A percentile compares a stretch with the other conserved stretches of the same genome.
Evolutionary conservation across 2,888 invertebrate species (phyloP).

Genomic region (Tenthredo livida): DNA sequence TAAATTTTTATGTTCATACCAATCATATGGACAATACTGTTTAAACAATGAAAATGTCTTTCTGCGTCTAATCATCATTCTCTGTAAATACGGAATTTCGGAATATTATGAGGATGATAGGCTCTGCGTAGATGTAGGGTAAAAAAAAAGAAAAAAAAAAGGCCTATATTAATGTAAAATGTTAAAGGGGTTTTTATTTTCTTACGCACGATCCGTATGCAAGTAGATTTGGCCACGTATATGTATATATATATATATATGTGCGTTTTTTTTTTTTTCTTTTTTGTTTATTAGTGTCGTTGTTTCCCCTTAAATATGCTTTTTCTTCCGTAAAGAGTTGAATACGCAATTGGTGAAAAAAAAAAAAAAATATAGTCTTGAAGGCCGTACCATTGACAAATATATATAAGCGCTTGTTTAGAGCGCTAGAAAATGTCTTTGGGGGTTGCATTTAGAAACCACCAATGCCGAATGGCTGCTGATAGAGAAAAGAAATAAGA

Average conservation of each 20-base stretch:
- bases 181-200: slow-evolving; percentile 18
- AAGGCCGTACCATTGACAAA: slow-evolving; percentile 39
- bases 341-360: slow-evolving; percentile 31
- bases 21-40: slow-evolving; percentile 17
- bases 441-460: slow-evolving; percentile 49
- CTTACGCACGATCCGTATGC: slow-evolving; percentile 34
- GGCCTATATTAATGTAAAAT: background rate
- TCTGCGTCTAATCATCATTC: background rate
- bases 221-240: slow-evolving; percentile 45
- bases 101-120: background rate
- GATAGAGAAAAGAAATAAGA: background rate
- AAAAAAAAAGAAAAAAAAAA: no score
- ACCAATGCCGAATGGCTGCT: slow-evolving; percentile 38
- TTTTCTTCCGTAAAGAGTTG: slow-evolving; percentile 10
- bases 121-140: background rate
- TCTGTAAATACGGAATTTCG: background rate
- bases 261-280: slow-evolving; percentile 42
- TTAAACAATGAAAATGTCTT: slow-evolving; percentile 30
- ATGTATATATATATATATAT: slow-evolving; percentile 60
- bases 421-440: slow-evolving; percentile 31
- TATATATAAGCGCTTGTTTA: background rate
- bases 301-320: slow-evolving; percentile 18
- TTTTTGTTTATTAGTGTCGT: slow-evolving; percentile 7
- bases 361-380: slow-evolving; percentile 40
- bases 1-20: slow-evolving; percentile 16